Evolutionary conservation across 2,113 vertebrate genomes (phyloP).

Genomic region (Pterocles gutturalis): DNA sequence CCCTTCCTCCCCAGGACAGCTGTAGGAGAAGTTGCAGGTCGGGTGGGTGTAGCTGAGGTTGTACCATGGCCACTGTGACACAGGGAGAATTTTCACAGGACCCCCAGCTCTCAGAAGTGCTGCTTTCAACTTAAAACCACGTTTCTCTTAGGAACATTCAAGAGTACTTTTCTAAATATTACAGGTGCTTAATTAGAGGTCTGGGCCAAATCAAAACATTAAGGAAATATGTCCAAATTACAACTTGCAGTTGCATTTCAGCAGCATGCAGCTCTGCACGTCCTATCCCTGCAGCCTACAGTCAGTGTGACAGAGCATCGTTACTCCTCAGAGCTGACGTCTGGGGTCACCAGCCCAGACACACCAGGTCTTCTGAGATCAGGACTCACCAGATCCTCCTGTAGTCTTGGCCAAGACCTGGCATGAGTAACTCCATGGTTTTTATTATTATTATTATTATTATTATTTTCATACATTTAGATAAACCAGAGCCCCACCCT

Average conservation of each 20-base stretch:
- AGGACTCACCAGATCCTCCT: not conserved
- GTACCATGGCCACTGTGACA: not conserved
- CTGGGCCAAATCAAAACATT: not conserved
- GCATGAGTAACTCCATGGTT: not conserved
- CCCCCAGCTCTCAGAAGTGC: not conserved
- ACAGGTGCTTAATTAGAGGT: not conserved
- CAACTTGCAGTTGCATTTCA: not conserved
- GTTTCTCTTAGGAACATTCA: not conserved
- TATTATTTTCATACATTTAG: not conserved
- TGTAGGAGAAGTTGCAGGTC: not conserved
- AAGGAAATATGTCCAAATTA: not conserved
- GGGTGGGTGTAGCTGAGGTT: not conserved
- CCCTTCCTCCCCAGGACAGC: not conserved
- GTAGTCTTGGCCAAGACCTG: not conserved
- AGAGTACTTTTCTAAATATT: not conserved
- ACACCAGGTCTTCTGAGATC: not conserved
- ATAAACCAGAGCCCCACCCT: not conserved
- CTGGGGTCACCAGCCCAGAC: not conserved
- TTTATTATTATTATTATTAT: not conserved
- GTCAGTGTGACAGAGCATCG: fast-evolving
- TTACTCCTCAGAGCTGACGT: not conserved
- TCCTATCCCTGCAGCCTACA: not conserved
- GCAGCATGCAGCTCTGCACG: not conserved
- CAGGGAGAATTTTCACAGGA: not conserved
- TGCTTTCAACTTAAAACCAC: not conserved